Evolutionary conservation across 2,113 vertebrate species (phyloP).

Genomic region (Saiga tatarica): DNA sequence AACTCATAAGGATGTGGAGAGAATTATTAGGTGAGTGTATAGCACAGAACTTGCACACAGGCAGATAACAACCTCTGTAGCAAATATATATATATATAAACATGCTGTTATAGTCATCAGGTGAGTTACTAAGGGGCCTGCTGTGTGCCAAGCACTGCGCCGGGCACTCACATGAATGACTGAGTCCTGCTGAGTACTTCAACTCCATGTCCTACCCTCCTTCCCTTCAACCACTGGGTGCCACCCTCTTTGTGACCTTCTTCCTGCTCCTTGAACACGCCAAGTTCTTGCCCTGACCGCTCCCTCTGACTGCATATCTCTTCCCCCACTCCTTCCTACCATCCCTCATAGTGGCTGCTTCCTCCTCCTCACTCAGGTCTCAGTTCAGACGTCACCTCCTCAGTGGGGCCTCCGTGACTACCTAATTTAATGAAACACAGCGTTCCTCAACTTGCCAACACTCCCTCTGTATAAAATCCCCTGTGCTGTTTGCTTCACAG

Average conservation of each 20-base stretch:
- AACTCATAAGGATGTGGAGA: neutral
- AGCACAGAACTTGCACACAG: neutral
- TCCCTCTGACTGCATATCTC: neutral
- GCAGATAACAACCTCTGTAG: neutral
- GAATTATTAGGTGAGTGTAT: neutral
- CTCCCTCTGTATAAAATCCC: neutral
- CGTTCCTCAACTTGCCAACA: neutral
- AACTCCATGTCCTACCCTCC: neutral
- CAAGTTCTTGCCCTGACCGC: neutral
- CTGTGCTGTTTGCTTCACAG: neutral
- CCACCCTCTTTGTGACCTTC: neutral
- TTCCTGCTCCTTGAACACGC: neutral
- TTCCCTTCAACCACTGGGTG: neutral
- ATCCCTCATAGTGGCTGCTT: neutral
- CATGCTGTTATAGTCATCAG: neutral
- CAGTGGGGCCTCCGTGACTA: neutral
- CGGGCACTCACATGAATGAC: neutral
- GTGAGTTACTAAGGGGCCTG: neutral
- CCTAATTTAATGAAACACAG: neutral
- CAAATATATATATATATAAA: neutral
- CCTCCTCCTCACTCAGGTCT: neutral
- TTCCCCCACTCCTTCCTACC: accelerated
- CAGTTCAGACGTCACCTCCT: neutral
- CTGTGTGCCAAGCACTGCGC: neutral
- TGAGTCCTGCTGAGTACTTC: neutral